Evolutionary conservation across 2,888 invertebrate genomes (phyloP).

Genomic region (Yponomeuta evonymella): DNA sequence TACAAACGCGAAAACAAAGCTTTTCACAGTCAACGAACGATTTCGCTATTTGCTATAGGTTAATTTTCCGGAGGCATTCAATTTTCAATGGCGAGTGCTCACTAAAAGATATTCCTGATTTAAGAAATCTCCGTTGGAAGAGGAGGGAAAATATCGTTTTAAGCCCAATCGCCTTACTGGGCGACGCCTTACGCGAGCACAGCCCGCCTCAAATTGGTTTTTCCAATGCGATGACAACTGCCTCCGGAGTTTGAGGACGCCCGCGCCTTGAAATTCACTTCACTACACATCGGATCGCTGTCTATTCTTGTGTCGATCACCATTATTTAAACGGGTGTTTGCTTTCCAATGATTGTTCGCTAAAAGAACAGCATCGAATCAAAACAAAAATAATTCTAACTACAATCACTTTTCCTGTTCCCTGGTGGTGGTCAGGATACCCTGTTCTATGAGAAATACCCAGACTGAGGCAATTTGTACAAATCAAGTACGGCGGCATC

Average conservation of each 20-base stretch:
- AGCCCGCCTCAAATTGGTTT: slow-evolving; percentile 59
- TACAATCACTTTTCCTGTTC: no score
- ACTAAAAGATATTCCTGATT: slow-evolving; percentile 14
- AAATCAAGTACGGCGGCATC: no score
- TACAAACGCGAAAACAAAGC: neutral
- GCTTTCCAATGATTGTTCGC: neutral
- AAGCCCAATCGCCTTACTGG: slow-evolving; percentile 55
- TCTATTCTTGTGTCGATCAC: neutral
- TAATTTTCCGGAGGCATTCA: slow-evolving; percentile 6
- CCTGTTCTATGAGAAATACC: no score
- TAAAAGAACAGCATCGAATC: neutral
- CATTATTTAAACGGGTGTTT: neutral
- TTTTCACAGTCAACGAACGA: neutral
- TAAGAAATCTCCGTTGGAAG: neutral
- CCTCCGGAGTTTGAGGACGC: slow-evolving; percentile 31
- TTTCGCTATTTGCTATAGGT: neutral
- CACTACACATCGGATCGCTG: slow-evolving; percentile 34
- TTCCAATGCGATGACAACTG: slow-evolving; percentile 39
- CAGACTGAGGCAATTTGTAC: no score
- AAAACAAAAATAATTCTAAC: no score
- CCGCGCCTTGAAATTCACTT: slow-evolving; percentile 19
- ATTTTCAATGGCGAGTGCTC: slow-evolving; percentile 9
- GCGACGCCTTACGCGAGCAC: slow-evolving; percentile 33
- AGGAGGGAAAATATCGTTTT: slow-evolving; percentile 23
- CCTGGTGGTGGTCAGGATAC: no score